Base-by-base conservation (phyloP, 2,888 invertebrate species). In the Folsomia candida region DNA sequence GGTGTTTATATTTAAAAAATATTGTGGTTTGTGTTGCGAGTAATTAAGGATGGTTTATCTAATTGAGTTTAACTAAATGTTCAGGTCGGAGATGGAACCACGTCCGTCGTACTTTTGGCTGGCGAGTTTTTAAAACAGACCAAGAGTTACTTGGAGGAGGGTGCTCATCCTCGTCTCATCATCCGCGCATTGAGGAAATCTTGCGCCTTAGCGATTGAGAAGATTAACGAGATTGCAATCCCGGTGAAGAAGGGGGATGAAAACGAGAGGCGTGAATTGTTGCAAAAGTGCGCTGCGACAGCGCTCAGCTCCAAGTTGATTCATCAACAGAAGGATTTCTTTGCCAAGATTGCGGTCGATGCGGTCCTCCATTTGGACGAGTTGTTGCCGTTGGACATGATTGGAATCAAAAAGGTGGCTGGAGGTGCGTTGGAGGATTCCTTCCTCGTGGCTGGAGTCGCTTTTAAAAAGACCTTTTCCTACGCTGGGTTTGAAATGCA, bases 401-500 rank as follows among this genome's bases (percentile, higher is more conserved):
- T 99, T 83, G 99, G 99, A 68, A 94, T 97, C 81, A 99, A 99
- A 86, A 98, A 99, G 84, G 91, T 97, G 2, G 85, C 85, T 76
- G 87, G 88, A 73, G 88, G 88, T 63, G 83, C 84, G 54, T 80
- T 86, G 26, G 85, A 86, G 81, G 98, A 99, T 79, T 97, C 97
- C 0, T 86, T 90, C 81, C 85, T 99, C 2, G 90, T 99, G 0
- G 88, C 90, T 3, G 97, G 99, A 18, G 98, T 99, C 0, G 97
- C 98, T 0, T 99, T 99, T 84, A 98, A 99, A 85, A 99, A 99
- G 85, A 98, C 99, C 0, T 99, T 99, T 86, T 97, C 97, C 0
- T 99, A 99, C 83, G 99, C 99, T 77, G 99, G 99, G 11, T 99
- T 99, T 83, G 98, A 99, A 86, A 99, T 99, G 99, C 99, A 99